Evolutionary conservation across 2,888 invertebrate species (phyloP).

Genomic region (Lottia gigantea): DNA sequence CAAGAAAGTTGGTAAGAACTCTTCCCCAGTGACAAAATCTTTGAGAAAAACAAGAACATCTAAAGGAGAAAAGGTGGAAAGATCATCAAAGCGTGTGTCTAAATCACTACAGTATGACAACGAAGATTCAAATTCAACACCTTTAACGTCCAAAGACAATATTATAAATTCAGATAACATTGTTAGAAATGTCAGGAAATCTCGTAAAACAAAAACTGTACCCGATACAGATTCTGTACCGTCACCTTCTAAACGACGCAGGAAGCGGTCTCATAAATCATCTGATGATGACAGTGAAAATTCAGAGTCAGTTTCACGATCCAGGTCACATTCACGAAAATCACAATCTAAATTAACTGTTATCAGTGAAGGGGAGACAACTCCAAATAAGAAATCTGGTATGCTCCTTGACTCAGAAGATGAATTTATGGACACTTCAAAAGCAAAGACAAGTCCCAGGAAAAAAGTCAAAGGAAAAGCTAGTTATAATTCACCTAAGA

Average conservation of each 20-base stretch:
- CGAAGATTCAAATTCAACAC: slow-evolving; percentile 1
- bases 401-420: not conserved
- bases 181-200: not conserved
- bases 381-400: not conserved
- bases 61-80: too few species aligned
- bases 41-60: not conserved
- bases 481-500: too few species aligned
- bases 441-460: too few species aligned
- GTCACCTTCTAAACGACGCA: not conserved
- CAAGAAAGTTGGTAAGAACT: not conserved
- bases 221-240: not conserved
- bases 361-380: slow-evolving; percentile 8
- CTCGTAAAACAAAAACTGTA: not conserved
- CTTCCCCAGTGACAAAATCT: not conserved
- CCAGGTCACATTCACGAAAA: not conserved
- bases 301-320: slow-evolving; percentile 14
- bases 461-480: too few species aligned
- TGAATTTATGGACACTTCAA: not conserved
- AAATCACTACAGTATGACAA: not conserved
- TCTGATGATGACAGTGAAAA: slow-evolving; percentile 4
- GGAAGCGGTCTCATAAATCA: not conserved
- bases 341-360: not conserved
- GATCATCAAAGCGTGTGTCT: too few species aligned
- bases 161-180: too few species aligned
- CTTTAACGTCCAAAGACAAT: too few species aligned